These are phyloP conservation scores for Marronus borbonicus DNA, from an alignment of 2,888 invertebrate species.

Conservation along the genomic window DNA sequence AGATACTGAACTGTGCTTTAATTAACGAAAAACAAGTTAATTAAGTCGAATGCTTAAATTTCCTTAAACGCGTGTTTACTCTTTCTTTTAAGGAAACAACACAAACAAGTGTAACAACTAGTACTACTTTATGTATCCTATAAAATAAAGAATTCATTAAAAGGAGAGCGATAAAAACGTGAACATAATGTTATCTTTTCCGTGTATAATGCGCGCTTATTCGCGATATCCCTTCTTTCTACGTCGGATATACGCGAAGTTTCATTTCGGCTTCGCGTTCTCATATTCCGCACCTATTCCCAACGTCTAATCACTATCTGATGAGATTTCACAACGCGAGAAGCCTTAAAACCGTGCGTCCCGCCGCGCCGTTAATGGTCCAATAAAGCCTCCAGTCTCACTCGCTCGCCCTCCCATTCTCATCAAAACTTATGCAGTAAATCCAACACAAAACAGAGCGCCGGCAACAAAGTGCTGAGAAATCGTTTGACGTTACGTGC, in stretches of 20 bases:
- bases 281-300: slow-evolving; percentile 25
- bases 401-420: slow-evolving; percentile 36
- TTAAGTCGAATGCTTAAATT: slow-evolving; percentile 14
- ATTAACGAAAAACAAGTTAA: slow-evolving; percentile 14
- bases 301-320: slow-evolving; percentile 41
- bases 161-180: slow-evolving; percentile 22
- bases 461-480: slow-evolving; percentile 30
- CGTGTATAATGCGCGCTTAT: neutral
- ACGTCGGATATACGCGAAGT: neutral
- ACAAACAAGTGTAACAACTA: slow-evolving; percentile 17
- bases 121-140: slow-evolving; percentile 7
- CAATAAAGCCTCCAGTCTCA: slow-evolving; percentile 43
- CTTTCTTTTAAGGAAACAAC: slow-evolving; percentile 11
- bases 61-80: neutral
- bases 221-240: slow-evolving; percentile 9
- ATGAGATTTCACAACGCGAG: slow-evolving; percentile 42
- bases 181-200: slow-evolving; percentile 37
- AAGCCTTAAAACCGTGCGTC: slow-evolving; percentile 25
- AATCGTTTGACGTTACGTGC: slow-evolving; percentile 23
- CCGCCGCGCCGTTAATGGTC: slow-evolving; percentile 45
- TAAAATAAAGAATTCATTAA: slow-evolving; percentile 41
- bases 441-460: slow-evolving; percentile 41
- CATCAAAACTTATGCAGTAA: slow-evolving; percentile 51
- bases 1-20: neutral
- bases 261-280: slow-evolving; percentile 19